Conservation (phyloP, 2,113 vertebrate species). For the Oreamnos americanus region DNA sequence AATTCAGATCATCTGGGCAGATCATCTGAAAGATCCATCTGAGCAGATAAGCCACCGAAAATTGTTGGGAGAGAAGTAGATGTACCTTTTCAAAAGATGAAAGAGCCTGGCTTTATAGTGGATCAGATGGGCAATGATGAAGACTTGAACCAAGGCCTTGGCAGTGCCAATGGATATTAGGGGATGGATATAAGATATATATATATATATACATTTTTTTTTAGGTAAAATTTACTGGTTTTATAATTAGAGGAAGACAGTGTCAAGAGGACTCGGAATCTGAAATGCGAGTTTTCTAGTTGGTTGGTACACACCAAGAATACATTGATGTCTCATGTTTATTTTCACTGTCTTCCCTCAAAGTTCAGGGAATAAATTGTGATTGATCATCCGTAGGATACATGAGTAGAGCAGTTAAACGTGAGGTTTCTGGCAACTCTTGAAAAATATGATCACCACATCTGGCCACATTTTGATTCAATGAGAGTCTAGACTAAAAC, state of each 20-base stretch:
- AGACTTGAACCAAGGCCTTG: background rate
- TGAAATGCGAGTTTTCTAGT: background rate
- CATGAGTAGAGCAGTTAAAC: background rate
- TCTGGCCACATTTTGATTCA: background rate
- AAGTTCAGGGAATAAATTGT: background rate
- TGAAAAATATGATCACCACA: background rate
- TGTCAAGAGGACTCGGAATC: background rate
- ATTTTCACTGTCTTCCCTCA: constrained; percentile 22
- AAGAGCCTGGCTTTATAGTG: background rate
- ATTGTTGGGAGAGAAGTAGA: background rate
- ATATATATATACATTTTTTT: background rate
- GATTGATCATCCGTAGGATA: background rate
- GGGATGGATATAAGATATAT: background rate
- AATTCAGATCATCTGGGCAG: background rate
- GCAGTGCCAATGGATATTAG: background rate
- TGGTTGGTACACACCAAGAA: background rate
- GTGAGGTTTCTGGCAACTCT: background rate
- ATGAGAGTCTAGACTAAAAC: background rate
- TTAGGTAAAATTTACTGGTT: background rate
- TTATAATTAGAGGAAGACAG: background rate
- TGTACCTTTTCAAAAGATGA: background rate
- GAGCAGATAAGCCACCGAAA: background rate
- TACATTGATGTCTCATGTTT: background rate
- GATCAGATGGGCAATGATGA: background rate
- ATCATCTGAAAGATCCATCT: background rate